Percentiles rank a stretch among this genome's conserved stretches.
phyloP scores from a whole-genome alignment of 2,797 vertebrate species.

The Delichon dasypus region DNA sequence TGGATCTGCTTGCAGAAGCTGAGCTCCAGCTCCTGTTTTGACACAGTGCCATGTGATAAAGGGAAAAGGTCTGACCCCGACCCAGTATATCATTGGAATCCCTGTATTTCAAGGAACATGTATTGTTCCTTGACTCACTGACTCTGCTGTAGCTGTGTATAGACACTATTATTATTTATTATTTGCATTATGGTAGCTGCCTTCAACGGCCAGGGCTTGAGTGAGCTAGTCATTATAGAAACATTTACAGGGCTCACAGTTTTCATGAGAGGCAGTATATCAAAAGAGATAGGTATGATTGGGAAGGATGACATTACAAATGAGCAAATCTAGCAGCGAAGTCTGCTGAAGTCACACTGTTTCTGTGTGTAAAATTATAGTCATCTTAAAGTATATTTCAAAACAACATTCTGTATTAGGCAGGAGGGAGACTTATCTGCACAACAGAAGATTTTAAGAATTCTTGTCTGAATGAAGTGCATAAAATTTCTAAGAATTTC shows the following conservation, averaged over 20 bases:
- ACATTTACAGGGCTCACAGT: constrained; percentile 18
- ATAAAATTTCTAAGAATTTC: neutral
- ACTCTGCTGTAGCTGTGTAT: neutral
- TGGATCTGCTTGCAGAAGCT: neutral
- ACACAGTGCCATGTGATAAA: neutral
- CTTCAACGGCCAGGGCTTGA: neutral
- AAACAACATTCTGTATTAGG: neutral
- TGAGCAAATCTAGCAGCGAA: neutral
- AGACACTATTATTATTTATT: constrained; percentile 34
- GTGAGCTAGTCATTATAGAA: constrained; percentile 13
- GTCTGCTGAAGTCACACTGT: neutral
- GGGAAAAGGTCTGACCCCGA: neutral
- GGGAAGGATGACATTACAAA: constrained; percentile 23
- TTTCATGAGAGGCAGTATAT: constrained; percentile 4
- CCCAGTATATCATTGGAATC: neutral
- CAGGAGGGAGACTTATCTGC: neutral
- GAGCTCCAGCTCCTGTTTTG: neutral
- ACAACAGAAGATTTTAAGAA: neutral
- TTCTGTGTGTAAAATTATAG: neutral
- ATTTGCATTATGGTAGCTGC: constrained; percentile 16
- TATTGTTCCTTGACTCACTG: neutral
- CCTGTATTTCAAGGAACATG: neutral
- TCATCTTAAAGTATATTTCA: neutral
- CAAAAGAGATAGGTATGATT: constrained; percentile 21
- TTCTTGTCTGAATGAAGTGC: neutral